These are phyloP conservation scores for Bubo bubo DNA, from an alignment of 2,113 vertebrate species.

Conservation along the genomic window DNA sequence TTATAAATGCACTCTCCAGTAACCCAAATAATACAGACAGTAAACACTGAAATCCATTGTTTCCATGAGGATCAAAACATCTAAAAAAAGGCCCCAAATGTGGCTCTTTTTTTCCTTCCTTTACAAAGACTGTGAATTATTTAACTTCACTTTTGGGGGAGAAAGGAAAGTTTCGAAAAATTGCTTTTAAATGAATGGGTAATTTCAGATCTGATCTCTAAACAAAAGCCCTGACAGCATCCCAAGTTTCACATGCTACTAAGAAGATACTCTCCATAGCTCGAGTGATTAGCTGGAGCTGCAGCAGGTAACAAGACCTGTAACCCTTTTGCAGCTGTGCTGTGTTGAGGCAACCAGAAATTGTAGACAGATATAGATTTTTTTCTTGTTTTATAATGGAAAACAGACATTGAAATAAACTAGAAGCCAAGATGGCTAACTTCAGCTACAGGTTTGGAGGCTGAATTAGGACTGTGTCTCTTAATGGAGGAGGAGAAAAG, in stretches of 20 bases:
- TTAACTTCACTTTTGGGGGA: accelerated
- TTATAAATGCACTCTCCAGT: background rate
- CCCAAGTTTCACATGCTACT: background rate
- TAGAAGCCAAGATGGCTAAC: background rate
- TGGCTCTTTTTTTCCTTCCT: background rate
- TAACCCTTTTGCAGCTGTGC: background rate
- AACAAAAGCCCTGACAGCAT: background rate
- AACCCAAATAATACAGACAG: background rate
- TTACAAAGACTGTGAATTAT: background rate
- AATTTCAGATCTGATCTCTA: background rate
- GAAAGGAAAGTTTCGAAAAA: background rate
- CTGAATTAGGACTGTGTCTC: background rate
- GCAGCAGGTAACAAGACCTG: background rate
- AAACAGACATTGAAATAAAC: background rate
- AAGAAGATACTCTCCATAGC: background rate
- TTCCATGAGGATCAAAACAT: background rate
- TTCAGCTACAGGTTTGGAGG: background rate
- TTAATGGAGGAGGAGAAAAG: background rate
- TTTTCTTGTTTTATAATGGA: background rate
- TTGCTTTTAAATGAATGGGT: background rate
- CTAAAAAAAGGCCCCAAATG: background rate
- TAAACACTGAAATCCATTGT: background rate
- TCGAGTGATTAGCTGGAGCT: background rate
- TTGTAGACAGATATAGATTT: background rate
- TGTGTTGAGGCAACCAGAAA: background rate